Percentiles rank a stretch among this genome's conserved stretches.
Conservation (phyloP, 2,888 invertebrate genomes). For the Phrixothrix hirtus region DNA sequence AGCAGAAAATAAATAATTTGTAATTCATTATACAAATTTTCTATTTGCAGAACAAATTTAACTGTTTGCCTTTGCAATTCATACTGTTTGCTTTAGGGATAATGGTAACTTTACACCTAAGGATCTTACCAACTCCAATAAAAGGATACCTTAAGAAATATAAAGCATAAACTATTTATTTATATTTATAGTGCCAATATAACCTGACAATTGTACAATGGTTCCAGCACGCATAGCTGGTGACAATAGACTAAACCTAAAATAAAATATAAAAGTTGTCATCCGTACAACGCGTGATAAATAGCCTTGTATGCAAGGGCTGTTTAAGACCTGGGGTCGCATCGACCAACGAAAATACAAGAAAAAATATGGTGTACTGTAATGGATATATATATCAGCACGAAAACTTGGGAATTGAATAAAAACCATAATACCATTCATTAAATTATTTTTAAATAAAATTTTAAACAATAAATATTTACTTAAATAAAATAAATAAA, state of each 20-base stretch:
- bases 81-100: slow-evolving; percentile 19
- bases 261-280: slow-evolving; percentile 54
- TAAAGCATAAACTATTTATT: slow-evolving; percentile 44
- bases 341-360: slow-evolving; percentile 11
- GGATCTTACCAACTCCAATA: slow-evolving; percentile 19
- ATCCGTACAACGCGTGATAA: slow-evolving; percentile 52
- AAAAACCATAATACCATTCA: no score
- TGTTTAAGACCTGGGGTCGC: slow-evolving; percentile 21
- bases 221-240: slow-evolving; percentile 43
- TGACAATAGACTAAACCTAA: slow-evolving; percentile 46
- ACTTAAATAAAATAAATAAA: neutral
- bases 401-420: no score
- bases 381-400: no score
- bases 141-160: slow-evolving; percentile 23
- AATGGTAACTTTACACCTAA: slow-evolving; percentile 19
- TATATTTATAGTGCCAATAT: slow-evolving; percentile 50
- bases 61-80: slow-evolving; percentile 13
- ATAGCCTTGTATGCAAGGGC: slow-evolving; percentile 43
- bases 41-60: slow-evolving; percentile 1
- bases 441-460: no score
- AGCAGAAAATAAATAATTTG: no score
- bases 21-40: no score
- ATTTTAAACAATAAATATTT: no score
- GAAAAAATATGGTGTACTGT: slow-evolving; percentile 16
- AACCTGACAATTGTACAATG: slow-evolving; percentile 49